These are phyloP conservation scores for Tetraodon nigroviridis DNA, from an alignment of 2,113 vertebrate species.

Conservation along the genomic window DNA sequence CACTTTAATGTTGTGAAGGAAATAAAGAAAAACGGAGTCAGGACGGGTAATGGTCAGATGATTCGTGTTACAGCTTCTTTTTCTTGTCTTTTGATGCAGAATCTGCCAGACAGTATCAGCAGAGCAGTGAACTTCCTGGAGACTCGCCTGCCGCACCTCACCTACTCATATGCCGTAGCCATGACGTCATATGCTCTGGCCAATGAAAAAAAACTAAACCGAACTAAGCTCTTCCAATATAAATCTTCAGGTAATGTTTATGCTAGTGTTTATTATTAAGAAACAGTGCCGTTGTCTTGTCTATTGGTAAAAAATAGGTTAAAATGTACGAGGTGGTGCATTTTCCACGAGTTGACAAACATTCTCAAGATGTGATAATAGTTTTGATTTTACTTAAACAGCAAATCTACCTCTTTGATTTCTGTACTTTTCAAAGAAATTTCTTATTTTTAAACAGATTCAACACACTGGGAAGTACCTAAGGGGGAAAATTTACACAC, in stretches of 20 bases:
- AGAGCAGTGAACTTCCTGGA: slow-evolving; percentile 73
- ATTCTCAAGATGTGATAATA: too few relatives aligned
- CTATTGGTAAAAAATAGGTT: too few relatives aligned
- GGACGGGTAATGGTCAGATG: too few relatives aligned
- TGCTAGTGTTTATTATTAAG: too few relatives aligned
- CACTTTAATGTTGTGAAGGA: too few relatives aligned
- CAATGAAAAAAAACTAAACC: slow-evolving; percentile 52
- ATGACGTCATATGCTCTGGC: slow-evolving; percentile 82
- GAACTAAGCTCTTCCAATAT: slow-evolving; percentile 54
- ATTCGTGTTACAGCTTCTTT: not conserved
- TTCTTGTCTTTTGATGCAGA: slow-evolving; percentile 56
- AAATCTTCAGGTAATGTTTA: slow-evolving; percentile 65
- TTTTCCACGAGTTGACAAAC: too few relatives aligned
- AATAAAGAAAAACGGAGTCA: too few relatives aligned
- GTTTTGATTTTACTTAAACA: too few relatives aligned
- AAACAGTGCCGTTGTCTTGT: too few relatives aligned
- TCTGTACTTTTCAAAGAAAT: too few relatives aligned
- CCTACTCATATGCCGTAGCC: slow-evolving; percentile 81
- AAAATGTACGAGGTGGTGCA: too few relatives aligned
- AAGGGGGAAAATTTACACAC: slow-evolving; percentile 62
- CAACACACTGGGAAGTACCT: slow-evolving; percentile 70
- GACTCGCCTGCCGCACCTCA: slow-evolving; percentile 56
- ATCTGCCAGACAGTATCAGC: slow-evolving; percentile 59
- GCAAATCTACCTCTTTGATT: too few relatives aligned
- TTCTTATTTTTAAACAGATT: slow-evolving; percentile 42